A percentile compares a stretch with the other conserved stretches of the same genome.
phyloP scores from a whole-genome alignment of 2,888 invertebrate genomes.

The Anoncus sp. region DNA sequence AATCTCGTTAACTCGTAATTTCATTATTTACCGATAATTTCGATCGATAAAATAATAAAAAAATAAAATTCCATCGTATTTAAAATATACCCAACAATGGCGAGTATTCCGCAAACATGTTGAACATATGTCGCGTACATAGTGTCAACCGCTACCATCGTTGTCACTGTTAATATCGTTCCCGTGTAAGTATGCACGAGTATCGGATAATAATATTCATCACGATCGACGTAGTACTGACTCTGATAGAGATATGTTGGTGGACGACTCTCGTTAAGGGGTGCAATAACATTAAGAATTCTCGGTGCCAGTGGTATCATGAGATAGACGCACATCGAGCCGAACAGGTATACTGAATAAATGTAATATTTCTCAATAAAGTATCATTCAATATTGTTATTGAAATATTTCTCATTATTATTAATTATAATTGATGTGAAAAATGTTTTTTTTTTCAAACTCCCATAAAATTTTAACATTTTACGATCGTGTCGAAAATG shows the following conservation, averaged over 20 bases:
- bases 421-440: not conserved
- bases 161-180: conserved; percentile 8
- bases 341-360: not conserved
- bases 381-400: not conserved
- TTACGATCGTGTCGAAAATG: too few species aligned
- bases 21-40: too few species aligned
- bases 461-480: too few species aligned
- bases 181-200: conserved; percentile 33
- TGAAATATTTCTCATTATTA: not conserved
- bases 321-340: conserved; percentile 18
- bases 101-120: conserved; percentile 51
- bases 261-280: conserved; percentile 33
- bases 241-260: conserved; percentile 29
- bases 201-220: conserved; percentile 37
- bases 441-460: not conserved
- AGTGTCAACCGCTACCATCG: conserved; percentile 13
- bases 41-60: too few species aligned
- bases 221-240: conserved; percentile 35
- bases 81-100: conserved; percentile 40
- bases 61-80: too few species aligned
- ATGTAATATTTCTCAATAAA: not conserved
- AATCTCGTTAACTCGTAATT: not conserved
- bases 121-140: conserved; percentile 39
- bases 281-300: conserved; percentile 33
- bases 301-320: conserved; percentile 20